Evolutionary conservation across 2,888 invertebrate genomes (phyloP), one percentile per base, ranked within the genome.

Genomic region (Odontothrips loti): DNA sequence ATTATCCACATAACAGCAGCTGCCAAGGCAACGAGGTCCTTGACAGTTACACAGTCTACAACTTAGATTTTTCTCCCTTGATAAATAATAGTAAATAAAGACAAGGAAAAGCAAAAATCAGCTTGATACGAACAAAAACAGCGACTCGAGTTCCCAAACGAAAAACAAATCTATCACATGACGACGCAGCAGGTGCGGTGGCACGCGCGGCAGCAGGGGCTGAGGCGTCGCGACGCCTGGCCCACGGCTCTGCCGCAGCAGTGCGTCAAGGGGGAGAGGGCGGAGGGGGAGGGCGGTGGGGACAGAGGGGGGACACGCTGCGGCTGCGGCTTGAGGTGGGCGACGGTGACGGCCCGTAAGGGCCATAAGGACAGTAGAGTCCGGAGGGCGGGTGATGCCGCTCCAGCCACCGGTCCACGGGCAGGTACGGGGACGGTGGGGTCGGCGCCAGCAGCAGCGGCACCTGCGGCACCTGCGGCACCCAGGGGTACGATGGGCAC

Each of bases 111-210:
- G n/a, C 34, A 43, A 6, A 43, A 43, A 43, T 43, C 6, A 43
- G 3, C 34, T 43, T 43, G 34, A 43, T 43, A 43, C 34, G 34
- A 43, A 43, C 34, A 43, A 43, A n/a, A 43, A 43, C 34, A 43
- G 34, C 34, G 34, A 43, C 2, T 6, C 34, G 34, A 43, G 34
- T 43, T 43, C 34, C 34, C 34, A 6, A 43, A 43, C 3, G 34
- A 43, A 43, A 2, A 43, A 43, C 34, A 43, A 43, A 43, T 75
- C 11, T 75, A 75, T 75, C 68, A 75, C 68, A 75, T 75, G 68
- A 75, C 27, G 27, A 75, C 68, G 68, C 68, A 75, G 68, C 68
- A 75, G 23, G 27, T 75, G 68, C 68, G 68, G 68, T 27, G 68
- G 68, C 68, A 75, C 11, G 68, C 12, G 23, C 68, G 68, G 68